Conservation (phyloP, 2,797 vertebrate species). For the Cottoperca gobio region DNA sequence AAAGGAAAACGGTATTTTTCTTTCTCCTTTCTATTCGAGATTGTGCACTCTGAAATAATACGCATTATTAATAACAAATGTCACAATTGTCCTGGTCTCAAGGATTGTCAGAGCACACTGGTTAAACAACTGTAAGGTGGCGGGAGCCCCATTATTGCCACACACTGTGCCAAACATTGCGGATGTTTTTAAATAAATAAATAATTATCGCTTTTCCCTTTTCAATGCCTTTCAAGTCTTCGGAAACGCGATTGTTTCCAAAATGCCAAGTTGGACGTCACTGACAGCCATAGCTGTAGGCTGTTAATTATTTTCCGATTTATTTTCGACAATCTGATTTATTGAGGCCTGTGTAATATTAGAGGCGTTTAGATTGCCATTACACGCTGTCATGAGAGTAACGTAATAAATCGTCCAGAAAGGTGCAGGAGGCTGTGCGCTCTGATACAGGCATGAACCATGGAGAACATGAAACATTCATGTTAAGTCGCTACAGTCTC, state of each 20-base stretch:
- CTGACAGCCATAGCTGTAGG: slow-evolving; percentile 28
- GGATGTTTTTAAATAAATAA: slow-evolving; percentile 87
- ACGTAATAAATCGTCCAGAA: slow-evolving; percentile 56
- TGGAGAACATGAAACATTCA: slow-evolving; percentile 77
- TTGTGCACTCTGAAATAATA: slow-evolving; percentile 55
- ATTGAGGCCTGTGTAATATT: slow-evolving; percentile 47
- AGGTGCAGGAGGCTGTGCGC: slow-evolving; percentile 63
- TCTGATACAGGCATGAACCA: slow-evolving; percentile 68
- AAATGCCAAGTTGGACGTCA: slow-evolving; percentile 61
- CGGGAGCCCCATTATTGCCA: slow-evolving; percentile 73
- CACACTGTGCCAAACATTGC: slow-evolving; percentile 84
- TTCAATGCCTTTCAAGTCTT: slow-evolving; percentile 51
- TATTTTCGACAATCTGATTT: slow-evolving; percentile 53
- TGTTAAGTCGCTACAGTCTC: slow-evolving; percentile 62
- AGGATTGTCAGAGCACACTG: slow-evolving; percentile 61
- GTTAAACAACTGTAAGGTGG: slow-evolving; percentile 68
- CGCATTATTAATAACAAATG: slow-evolving; percentile 61
- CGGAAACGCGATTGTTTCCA: slow-evolving; percentile 45
- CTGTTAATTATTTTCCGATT: slow-evolving; percentile 49
- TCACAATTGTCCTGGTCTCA: slow-evolving; percentile 50
- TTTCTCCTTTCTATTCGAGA: slow-evolving; percentile 32
- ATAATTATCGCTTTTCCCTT: slow-evolving; percentile 69
- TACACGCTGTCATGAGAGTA: slow-evolving; percentile 58
- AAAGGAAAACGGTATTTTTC: slow-evolving; percentile 69
- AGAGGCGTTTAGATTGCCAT: slow-evolving; percentile 37